Evolutionary conservation across 1,140 invertebrate genomes (phyloP).

Genomic region (Philopotamus ludificatus): DNA sequence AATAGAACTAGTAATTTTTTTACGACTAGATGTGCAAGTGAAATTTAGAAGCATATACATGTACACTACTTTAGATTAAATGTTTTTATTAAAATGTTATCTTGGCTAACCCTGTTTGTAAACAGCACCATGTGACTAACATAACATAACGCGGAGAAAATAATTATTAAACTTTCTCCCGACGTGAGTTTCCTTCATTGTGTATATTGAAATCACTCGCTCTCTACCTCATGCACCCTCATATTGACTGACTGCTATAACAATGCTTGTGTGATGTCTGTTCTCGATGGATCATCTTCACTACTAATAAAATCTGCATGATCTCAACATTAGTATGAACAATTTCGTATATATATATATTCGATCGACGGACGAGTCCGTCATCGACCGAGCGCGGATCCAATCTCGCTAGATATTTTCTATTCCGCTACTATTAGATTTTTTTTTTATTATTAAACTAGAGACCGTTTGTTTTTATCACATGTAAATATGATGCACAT

Average conservation of each 20-base stretch:
- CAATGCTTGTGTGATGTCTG: conserved; percentile 40
- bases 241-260: conserved; percentile 39
- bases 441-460: too few relatives aligned
- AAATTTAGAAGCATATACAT: too few relatives aligned
- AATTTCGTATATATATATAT: too few relatives aligned
- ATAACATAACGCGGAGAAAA: not conserved
- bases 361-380: too few relatives aligned
- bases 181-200: conserved; percentile 11
- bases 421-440: too few relatives aligned
- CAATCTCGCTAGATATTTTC: too few relatives aligned
- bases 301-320: conserved; percentile 41
- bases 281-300: conserved; percentile 29
- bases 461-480: too few relatives aligned
- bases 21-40: too few relatives aligned
- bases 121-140: conserved; percentile 40
- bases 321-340: conserved; percentile 15
- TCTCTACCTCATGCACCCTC: conserved; percentile 36
- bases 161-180: not conserved
- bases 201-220: conserved; percentile 41
- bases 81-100: too few relatives aligned
- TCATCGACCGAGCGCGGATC: too few relatives aligned
- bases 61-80: too few relatives aligned
- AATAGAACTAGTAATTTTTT: too few relatives aligned
- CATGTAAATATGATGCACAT: not conserved
- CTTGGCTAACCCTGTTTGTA: conserved; percentile 37